These are phyloP conservation scores for Bufo bufo DNA, from an alignment of 2,113 vertebrate genomes.

Conservation along the genomic window DNA sequence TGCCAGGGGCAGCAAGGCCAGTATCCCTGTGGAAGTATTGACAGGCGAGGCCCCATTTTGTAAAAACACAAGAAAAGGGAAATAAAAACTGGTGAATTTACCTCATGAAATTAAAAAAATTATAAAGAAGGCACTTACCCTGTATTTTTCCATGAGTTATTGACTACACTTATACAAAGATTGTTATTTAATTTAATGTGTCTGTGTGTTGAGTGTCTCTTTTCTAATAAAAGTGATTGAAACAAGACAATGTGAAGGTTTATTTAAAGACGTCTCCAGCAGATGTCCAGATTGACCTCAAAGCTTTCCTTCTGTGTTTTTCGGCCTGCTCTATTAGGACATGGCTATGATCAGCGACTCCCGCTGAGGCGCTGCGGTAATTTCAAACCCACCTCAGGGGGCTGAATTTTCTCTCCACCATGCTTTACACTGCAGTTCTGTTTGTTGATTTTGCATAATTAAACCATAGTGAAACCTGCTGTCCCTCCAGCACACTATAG, in stretches of 20 bases:
- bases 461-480: too few species aligned
- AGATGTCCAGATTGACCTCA: not conserved
- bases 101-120: not conserved
- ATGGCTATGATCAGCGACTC: not conserved
- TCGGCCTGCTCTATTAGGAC: too few species aligned
- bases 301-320: not conserved
- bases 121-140: not conserved
- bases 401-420: too few species aligned
- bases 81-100: not conserved
- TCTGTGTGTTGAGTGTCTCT: not conserved
- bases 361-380: not conserved
- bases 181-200: slow-evolving; percentile 13
- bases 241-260: not conserved
- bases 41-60: not conserved
- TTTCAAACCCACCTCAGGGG: not conserved
- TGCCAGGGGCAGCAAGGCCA: not conserved
- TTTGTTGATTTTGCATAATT: too few species aligned
- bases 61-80: not conserved
- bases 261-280: not conserved
- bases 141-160: not conserved
- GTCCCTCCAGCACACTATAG: too few species aligned
- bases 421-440: too few species aligned
- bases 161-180: not conserved
- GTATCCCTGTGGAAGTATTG: not conserved
- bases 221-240: slow-evolving; percentile 25